A percentile compares a stretch with the other conserved stretches of the same genome.
Evolutionary conservation across 2,113 vertebrate species (phyloP).

Genomic region (Grammomys surdaster): DNA sequence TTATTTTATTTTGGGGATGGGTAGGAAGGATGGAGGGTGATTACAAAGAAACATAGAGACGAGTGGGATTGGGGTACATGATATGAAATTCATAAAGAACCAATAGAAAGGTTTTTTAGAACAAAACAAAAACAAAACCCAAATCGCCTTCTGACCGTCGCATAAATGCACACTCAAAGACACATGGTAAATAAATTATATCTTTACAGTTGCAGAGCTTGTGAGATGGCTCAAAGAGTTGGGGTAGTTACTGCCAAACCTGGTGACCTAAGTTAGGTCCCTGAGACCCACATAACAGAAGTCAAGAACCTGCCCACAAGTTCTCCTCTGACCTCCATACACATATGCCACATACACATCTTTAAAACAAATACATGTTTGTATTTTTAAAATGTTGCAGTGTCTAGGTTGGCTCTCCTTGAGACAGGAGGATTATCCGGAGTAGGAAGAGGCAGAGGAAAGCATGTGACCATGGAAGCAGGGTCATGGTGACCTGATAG

Average conservation of each 20-base stretch:
- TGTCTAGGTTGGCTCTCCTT: not conserved
- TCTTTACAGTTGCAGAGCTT: not conserved
- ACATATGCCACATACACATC: no score
- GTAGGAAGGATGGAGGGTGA: no score
- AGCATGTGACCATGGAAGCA: fast-evolving
- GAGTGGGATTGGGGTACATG: no score
- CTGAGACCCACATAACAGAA: not conserved
- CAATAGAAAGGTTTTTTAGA: no score
- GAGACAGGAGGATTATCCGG: not conserved
- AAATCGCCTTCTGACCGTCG: not conserved
- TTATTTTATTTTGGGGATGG: no score
- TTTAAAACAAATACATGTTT: no score
- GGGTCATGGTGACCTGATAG: not conserved
- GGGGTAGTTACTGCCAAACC: no score
- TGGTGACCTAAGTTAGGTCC: not conserved
- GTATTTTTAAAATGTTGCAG: not conserved
- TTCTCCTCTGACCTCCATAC: not conserved
- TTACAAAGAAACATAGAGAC: no score
- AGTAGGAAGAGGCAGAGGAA: not conserved
- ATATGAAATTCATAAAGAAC: not conserved
- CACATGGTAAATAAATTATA: not conserved
- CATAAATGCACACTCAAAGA: not conserved
- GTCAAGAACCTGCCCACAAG: not conserved
- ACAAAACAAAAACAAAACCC: not conserved
- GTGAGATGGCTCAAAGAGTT: not conserved